A percentile compares a stretch with the other conserved stretches of the same genome.
These are phyloP conservation scores for Eueremaeus valkanovi DNA, from an alignment of 2,888 invertebrate genomes.

Conservation along the genomic window DNA sequence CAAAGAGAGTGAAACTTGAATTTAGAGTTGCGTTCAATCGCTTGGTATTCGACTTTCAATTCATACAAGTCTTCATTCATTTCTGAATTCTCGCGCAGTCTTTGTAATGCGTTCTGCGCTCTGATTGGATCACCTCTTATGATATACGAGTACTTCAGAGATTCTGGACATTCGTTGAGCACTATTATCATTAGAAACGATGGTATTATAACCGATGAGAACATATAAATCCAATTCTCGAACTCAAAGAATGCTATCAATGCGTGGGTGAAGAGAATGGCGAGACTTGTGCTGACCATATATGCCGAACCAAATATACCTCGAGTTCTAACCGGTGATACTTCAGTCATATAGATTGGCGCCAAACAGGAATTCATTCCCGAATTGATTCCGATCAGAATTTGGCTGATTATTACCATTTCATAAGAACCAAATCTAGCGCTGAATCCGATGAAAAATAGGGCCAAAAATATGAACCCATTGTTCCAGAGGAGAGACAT, in stretches of 20 bases:
- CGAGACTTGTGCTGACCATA: constrained; percentile 79
- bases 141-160: constrained; percentile 70
- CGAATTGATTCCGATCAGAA: background rate
- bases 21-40: constrained; percentile 61
- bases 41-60: constrained; percentile 66
- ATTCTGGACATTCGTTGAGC: constrained; percentile 76
- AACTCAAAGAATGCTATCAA: constrained; percentile 55
- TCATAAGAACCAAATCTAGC: constrained; percentile 66
- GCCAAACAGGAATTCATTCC: constrained; percentile 80
- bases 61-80: constrained; percentile 80
- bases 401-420: constrained; percentile 70
- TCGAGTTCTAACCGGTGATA: constrained; percentile 73
- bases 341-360: constrained; percentile 83
- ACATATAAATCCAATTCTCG: constrained; percentile 23
- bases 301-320: constrained; percentile 85
- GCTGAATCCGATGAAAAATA: constrained; percentile 63
- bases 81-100: constrained; percentile 70
- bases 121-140: constrained; percentile 66
- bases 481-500: constrained; percentile 76
- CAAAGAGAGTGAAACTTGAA: constrained; percentile 69
- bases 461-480: constrained; percentile 65
- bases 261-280: constrained; percentile 64
- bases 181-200: constrained; percentile 66
- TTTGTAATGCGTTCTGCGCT: constrained; percentile 69
- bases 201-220: constrained; percentile 64